Base-by-base conservation (phyloP, 2,888 invertebrate species). In the Ecliptopera silaceata region DNA sequence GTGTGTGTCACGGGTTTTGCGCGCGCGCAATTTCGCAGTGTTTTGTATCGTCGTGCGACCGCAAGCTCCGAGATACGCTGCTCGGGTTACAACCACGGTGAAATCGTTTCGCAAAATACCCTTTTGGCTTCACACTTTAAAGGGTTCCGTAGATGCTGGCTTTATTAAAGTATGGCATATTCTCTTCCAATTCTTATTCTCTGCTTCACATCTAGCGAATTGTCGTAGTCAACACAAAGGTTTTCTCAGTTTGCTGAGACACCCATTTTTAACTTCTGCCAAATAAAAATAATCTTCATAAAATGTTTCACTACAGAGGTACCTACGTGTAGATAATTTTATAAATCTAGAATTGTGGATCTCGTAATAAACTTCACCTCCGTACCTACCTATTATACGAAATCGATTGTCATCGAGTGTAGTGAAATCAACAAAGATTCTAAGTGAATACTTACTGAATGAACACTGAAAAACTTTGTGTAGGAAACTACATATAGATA, bases 11-110 rank as follows among this genome's bases (percentile, higher is more conserved):
- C 72, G 75, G 72, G 69, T 66, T 70, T 63, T 75, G 79, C 72
- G 74, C 75, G 67, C 72, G 76, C 72, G 75, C 76, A 78, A 77
- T 79, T 81, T 79, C 77, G 77, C 78, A 80, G 80, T 77, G 72
- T 75, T 78, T 76, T 74, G 75, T 79, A 72, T 77, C 77, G 73
- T 64, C 72, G 72, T 66, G 74, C 69, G 76, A 85, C 85, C 85
- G 78, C 85, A 84, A 79, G 66, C 76, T 79, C 31, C 31, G 74
- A 74, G 75, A 66, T 75, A 70, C 72, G 64, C 63, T 61, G 69
- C 71, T 82, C 78, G 51, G 54, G 70, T 82, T 80, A 81, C 82
- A 62, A 39, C 56, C 53, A 65, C 69, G 68, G 80, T 77, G 80
- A 82, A 84, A 84, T 82, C 79, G 75, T 72, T 79, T 74, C 73